Base-by-base conservation (phyloP, 53 echinoderm and acorn worm genomes). In the Actinopyga echinites region DNA sequence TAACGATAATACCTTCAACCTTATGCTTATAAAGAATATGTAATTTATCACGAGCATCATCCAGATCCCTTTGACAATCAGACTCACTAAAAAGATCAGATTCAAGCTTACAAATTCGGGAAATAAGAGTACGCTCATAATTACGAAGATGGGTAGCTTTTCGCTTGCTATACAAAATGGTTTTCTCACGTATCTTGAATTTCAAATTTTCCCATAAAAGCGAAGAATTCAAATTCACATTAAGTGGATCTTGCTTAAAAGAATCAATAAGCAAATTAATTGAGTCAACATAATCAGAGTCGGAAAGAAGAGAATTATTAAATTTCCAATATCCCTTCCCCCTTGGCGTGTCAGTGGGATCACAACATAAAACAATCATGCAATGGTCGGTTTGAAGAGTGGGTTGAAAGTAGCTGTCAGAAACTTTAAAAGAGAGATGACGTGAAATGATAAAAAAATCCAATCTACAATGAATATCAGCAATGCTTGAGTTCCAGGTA, bases 331-430 rank as follows among this genome's bases (percentile, higher is more conserved):
- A 24, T n/a, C n/a, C n/a, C n/a, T n/a, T n/a, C 8, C 64, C 64
- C 23, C 64, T 12, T 23, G 64, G 64, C 12, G 8, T 24, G 8
- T 63, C 64, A 8, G 64, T 24, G 8, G 64, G 64, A 8, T 63
- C 17, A 24, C 12, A 24, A 1, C 8, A 57, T 15, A 86, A 42
- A 68, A 35, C 40, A 52, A 82, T 54, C 29, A 82, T 57, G 71
- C 37, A 87, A 25, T 87, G 87, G 23, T 87, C 82, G 32, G 87
- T 45, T 81, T 87, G 80, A 56, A 66, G 69, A 73, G 73, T 67
- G 25, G 75, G 61, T 12, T 63, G 31, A 49, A 82, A 82, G 17
- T 82, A 30, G 30, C 40, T 55, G 1, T 34, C 34, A 49, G 56
- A 29, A 60, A 59, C 60, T 2, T 71, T 57, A 28, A 35, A 61